phyloP scores from a whole-genome alignment of 2,888 invertebrate genomes.

The Diplolepis rosae region DNA sequence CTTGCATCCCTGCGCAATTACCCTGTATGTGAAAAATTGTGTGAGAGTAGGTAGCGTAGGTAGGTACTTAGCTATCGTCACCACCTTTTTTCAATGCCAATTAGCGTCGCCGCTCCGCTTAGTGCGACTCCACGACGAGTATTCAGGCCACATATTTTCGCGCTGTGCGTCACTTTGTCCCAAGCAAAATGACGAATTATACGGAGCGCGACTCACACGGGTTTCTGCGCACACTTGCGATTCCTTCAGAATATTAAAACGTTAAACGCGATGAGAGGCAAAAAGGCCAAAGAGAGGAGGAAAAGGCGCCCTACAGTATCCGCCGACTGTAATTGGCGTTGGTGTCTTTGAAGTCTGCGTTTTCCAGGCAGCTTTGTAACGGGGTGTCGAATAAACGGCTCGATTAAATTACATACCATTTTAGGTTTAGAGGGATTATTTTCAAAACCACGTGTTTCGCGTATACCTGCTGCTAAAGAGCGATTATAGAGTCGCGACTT shows the following conservation, averaged over 20 bases:
- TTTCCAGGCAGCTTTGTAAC: constrained; percentile 53
- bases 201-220: constrained; percentile 35
- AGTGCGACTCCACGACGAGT: constrained; percentile 39
- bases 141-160: constrained; percentile 44
- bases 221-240: constrained; percentile 41
- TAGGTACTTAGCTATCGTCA: constrained; percentile 62
- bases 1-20: background rate
- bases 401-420: constrained; percentile 64
- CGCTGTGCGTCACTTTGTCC: constrained; percentile 46
- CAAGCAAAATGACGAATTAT: constrained; percentile 48
- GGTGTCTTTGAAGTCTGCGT: constrained; percentile 65
- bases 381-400: constrained; percentile 58
- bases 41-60: constrained; percentile 31
- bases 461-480: background rate
- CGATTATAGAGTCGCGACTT: constrained; percentile 3
- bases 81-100: constrained; percentile 71
- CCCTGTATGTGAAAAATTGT: background rate
- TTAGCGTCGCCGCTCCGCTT: constrained; percentile 61
- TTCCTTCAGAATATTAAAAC: constrained; percentile 52
- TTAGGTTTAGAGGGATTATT: constrained; percentile 53
- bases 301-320: constrained; percentile 33
- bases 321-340: constrained; percentile 63
- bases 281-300: constrained; percentile 42
- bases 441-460: constrained; percentile 32
- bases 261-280: constrained; percentile 48